Evolutionary conservation across 2,797 vertebrate genomes (phyloP).

Genomic region (Syndactyla subalaris): DNA sequence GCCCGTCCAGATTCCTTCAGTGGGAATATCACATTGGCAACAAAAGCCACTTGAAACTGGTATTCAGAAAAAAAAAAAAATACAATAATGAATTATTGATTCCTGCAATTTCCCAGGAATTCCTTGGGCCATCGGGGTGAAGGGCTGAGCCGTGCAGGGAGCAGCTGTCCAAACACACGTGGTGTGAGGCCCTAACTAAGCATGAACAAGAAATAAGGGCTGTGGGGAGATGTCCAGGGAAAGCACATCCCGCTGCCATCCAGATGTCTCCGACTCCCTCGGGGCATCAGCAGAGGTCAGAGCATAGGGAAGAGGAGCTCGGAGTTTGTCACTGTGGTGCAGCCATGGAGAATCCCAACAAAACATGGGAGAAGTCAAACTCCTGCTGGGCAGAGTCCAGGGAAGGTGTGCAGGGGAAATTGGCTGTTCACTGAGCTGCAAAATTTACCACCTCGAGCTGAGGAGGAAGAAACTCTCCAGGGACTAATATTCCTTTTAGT

Average conservation of each 20-base stretch:
- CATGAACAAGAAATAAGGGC: conserved; percentile 20
- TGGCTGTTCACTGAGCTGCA: background rate
- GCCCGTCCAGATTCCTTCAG: background rate
- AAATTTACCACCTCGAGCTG: background rate
- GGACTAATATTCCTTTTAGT: conserved; percentile 12
- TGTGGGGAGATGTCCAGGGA: background rate
- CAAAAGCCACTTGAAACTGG: background rate
- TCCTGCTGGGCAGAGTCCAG: background rate
- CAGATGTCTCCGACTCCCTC: background rate
- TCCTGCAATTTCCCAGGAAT: conserved; percentile 42
- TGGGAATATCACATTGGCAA: background rate
- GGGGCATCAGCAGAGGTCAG: background rate
- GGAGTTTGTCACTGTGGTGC: background rate
- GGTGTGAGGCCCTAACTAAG: conserved; percentile 10
- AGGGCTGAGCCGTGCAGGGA: background rate
- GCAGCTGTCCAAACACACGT: conserved; percentile 45
- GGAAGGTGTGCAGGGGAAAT: background rate
- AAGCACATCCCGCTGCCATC: background rate
- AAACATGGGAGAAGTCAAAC: background rate
- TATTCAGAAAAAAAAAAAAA: background rate
- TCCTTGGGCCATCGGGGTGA: background rate
- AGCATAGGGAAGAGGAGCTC: background rate
- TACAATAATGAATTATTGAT: background rate
- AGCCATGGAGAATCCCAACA: background rate
- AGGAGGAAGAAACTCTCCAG: background rate